Conservation (phyloP, 2,888 invertebrate species). For the Platycnemis pennipes region DNA sequence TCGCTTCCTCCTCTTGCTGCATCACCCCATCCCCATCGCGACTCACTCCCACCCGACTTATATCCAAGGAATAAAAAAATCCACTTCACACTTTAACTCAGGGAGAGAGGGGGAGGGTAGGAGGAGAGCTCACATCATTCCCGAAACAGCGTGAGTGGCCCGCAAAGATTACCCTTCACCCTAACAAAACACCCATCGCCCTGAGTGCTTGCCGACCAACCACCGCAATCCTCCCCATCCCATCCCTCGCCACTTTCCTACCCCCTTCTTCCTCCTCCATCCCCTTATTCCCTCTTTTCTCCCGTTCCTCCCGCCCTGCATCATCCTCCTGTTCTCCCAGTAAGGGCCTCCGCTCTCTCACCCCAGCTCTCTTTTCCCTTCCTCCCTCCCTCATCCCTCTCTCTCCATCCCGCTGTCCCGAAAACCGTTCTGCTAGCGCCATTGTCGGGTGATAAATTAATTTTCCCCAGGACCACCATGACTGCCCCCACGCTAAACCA, state of each 20-base stretch:
- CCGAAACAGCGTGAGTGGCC: constrained; percentile 51
- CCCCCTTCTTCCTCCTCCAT: not conserved
- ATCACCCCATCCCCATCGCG: not conserved
- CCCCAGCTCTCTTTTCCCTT: not conserved
- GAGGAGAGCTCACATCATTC: constrained; percentile 33
- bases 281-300: not conserved
- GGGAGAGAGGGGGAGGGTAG: not conserved
- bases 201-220: constrained; percentile 46
- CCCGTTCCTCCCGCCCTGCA: not conserved
- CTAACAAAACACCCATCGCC: constrained; percentile 63
- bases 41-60: not conserved
- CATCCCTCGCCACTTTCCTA: not conserved
- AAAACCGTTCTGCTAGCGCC: constrained; percentile 51
- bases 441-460: constrained; percentile 68
- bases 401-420: constrained; percentile 7
- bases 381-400: not conserved
- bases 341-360: not conserved
- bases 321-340: not conserved
- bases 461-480: constrained; percentile 65
- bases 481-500: constrained; percentile 44
- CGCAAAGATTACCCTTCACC: constrained; percentile 43
- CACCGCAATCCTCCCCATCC: constrained; percentile 21
- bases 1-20: not conserved
- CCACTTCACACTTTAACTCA: constrained; percentile 64
- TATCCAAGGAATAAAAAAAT: not conserved